These are phyloP conservation scores for Channa argus DNA, from an alignment of 2,113 vertebrate genomes.

Conservation along the genomic window DNA sequence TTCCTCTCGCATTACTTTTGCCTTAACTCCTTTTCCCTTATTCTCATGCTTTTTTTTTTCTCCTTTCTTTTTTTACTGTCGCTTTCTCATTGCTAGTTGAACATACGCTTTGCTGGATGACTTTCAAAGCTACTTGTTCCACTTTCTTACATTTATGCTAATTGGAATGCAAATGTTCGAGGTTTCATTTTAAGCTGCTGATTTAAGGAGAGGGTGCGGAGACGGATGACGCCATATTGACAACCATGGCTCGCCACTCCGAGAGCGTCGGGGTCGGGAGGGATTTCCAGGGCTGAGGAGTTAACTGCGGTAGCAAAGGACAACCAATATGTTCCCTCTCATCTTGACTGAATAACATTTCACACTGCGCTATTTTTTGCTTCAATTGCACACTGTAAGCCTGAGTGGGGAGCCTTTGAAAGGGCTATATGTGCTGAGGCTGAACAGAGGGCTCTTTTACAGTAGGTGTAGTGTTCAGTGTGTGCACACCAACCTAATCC, in stretches of 20 bases:
- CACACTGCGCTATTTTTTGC: slow-evolving; percentile 58
- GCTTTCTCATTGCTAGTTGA: slow-evolving; percentile 31
- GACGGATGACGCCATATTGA: slow-evolving; percentile 63
- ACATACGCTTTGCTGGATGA: slow-evolving; percentile 77
- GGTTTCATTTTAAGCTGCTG: slow-evolving; percentile 76
- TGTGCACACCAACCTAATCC: slow-evolving; percentile 67
- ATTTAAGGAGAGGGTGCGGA: slow-evolving; percentile 66
- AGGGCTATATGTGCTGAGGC: slow-evolving; percentile 44
- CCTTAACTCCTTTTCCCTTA: slow-evolving; percentile 43
- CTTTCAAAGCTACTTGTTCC: slow-evolving; percentile 84
- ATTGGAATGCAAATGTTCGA: slow-evolving; percentile 81
- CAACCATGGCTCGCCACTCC: slow-evolving; percentile 64
- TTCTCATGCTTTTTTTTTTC: slow-evolving; percentile 6
- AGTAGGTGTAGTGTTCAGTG: slow-evolving; percentile 58
- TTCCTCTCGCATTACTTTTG: slow-evolving; percentile 7
- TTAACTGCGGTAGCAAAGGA: slow-evolving; percentile 63
- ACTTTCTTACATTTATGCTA: slow-evolving; percentile 82
- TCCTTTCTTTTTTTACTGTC: slow-evolving; percentile 23
- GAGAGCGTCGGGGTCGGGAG: slow-evolving; percentile 45
- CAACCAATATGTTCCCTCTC: slow-evolving; percentile 63
- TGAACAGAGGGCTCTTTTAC: slow-evolving; percentile 64
- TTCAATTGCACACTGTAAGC: slow-evolving; percentile 58
- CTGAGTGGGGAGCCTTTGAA: slow-evolving; percentile 48
- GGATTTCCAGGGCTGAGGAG: slow-evolving; percentile 61
- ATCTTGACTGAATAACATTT: slow-evolving; percentile 70